Evolutionary conservation across 2,113 vertebrate species (phyloP).

Genomic region (Copsychus sechellarum): DNA sequence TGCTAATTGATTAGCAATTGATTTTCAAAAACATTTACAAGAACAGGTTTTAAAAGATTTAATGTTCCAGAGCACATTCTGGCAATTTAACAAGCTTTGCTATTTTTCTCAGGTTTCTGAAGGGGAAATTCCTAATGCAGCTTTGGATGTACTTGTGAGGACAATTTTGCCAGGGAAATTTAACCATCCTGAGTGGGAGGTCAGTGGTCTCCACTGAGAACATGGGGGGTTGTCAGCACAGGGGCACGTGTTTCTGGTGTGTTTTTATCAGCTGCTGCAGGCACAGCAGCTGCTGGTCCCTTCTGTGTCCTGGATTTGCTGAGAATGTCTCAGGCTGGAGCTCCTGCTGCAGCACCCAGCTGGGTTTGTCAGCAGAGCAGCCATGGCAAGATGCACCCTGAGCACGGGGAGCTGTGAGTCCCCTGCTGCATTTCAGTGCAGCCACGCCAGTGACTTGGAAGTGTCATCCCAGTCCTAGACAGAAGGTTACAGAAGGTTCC

Average conservation of each 20-base stretch:
- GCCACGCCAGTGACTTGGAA: background rate
- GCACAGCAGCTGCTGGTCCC: background rate
- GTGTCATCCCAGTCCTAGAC: background rate
- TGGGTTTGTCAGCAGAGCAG: background rate
- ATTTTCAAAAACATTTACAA: background rate
- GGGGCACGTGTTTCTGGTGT: background rate
- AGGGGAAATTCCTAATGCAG: background rate
- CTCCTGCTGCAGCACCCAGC: background rate
- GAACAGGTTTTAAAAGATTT: background rate
- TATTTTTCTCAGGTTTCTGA: background rate
- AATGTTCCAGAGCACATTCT: background rate
- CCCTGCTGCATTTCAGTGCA: accelerated
- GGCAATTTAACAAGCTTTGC: background rate
- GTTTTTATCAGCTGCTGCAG: background rate
- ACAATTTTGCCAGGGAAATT: background rate
- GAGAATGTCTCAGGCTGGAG: background rate
- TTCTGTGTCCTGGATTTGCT: background rate
- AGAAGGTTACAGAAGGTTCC: background rate
- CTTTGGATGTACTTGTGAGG: background rate
- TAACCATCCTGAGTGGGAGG: background rate
- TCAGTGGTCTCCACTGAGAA: background rate
- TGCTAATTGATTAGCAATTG: background rate
- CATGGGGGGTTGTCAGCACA: accelerated
- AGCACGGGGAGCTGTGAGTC: background rate
- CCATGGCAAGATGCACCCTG: background rate